Conservation (phyloP, 2,888 invertebrate species). For the Cheilosia impressa region DNA sequence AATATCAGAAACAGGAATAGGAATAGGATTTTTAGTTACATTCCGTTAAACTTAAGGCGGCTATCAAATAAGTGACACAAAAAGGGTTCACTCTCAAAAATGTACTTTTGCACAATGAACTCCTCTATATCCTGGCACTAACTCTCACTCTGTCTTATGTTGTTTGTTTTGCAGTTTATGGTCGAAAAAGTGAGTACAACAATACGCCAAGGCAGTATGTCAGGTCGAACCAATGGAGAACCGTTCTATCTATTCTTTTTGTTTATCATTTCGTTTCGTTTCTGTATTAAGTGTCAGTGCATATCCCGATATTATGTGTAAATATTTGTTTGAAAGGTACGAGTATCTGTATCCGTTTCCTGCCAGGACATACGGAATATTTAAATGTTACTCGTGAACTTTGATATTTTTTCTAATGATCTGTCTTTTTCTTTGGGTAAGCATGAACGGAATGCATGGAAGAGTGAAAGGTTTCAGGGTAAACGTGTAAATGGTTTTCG, state of each 20-base stretch:
- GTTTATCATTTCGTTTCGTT: slow-evolving; percentile 2
- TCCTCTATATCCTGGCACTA: slow-evolving; percentile 3
- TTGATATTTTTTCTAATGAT: slow-evolving; percentile 11
- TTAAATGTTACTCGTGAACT: slow-evolving; percentile 32
- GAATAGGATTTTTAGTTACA: too few relatives aligned
- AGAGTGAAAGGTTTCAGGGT: slow-evolving; percentile 20
- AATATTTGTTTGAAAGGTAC: slow-evolving; percentile 11
- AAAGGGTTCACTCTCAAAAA: background rate
- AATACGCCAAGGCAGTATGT: slow-evolving; percentile 1
- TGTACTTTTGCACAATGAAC: background rate
- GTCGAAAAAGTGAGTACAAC: slow-evolving; percentile 85
- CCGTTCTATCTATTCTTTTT: slow-evolving; percentile 11
- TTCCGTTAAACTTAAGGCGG: too few relatives aligned
- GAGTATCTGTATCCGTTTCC: slow-evolving; percentile 12
- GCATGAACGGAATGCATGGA: slow-evolving; percentile 61
- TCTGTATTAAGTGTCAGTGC: slow-evolving; percentile 39
- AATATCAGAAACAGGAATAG: too few relatives aligned
- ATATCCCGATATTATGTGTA: slow-evolving; percentile 7
- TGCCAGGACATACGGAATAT: slow-evolving; percentile 12
- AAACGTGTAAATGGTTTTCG: slow-evolving; percentile 33
- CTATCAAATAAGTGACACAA: too few relatives aligned
- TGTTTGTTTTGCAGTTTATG: slow-evolving; percentile 83
- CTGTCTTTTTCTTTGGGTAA: slow-evolving; percentile 31
- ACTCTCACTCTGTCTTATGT: slow-evolving; percentile 58
- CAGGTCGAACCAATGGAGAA: background rate